phyloP scores from a whole-genome alignment of 2,113 vertebrate genomes.

The Pollimyrus isidori region DNA sequence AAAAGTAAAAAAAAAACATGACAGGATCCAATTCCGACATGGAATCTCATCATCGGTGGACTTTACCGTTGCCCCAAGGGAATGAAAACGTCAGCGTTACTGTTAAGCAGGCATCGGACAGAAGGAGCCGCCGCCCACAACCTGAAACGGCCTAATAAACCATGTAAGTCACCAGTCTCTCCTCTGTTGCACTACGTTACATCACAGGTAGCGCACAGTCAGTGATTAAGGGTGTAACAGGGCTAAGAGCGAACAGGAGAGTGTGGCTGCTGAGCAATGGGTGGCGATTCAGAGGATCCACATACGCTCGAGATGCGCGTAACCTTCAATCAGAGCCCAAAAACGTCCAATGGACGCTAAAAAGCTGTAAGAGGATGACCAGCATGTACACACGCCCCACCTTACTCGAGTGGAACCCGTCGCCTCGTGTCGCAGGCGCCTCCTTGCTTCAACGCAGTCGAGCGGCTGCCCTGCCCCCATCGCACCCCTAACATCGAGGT shows the following conservation, averaged over 20 bases:
- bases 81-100: neutral
- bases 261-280: neutral
- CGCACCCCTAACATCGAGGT: neutral
- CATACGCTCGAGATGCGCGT: neutral
- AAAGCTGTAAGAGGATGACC: neutral
- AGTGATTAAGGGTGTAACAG: neutral
- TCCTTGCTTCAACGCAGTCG: neutral
- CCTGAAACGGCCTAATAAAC: constrained; percentile 41
- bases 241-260: neutral
- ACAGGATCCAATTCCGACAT: constrained; percentile 48
- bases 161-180: constrained; percentile 43
- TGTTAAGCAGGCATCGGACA: neutral
- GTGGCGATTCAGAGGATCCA: neutral
- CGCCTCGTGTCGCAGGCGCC: neutral
- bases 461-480: neutral
- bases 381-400: neutral
- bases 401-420: neutral
- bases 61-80: too few species aligned
- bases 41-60: constrained; percentile 51
- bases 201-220: neutral
- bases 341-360: neutral
- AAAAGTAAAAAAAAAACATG: constrained; percentile 43
- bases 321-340: neutral
- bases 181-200: constrained; percentile 7
- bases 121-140: neutral